phyloP scores from a whole-genome alignment of 1,140 invertebrate genomes.

The Ceratina australensis region DNA sequence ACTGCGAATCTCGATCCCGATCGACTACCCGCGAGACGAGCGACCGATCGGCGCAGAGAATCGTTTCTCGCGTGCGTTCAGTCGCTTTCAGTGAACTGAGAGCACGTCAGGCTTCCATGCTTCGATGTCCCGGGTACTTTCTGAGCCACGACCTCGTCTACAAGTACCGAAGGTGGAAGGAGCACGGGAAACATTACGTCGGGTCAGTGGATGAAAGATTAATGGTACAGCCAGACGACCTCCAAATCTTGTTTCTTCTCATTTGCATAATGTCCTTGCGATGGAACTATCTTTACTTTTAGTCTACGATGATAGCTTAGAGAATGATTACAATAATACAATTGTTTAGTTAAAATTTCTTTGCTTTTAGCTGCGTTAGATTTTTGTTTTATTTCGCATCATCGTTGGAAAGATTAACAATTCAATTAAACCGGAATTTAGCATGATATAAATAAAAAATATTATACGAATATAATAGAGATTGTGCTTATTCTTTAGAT shows the following conservation, averaged over 20 bases:
- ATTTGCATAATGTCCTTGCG: not conserved
- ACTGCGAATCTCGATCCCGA: not conserved
- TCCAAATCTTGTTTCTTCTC: not conserved
- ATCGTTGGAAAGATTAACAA: too few relatives aligned
- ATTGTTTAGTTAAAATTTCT: not conserved
- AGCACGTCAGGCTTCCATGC: constrained; percentile 56
- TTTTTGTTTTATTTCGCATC: too few relatives aligned
- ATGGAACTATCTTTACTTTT: not conserved
- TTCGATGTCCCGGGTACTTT: constrained; percentile 69
- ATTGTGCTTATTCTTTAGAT: too few relatives aligned
- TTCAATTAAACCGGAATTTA: too few relatives aligned
- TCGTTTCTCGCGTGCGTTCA: constrained; percentile 46
- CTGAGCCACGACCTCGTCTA: constrained; percentile 20
- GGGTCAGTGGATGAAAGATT: constrained; percentile 21
- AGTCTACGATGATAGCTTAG: not conserved
- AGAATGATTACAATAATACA: not conserved
- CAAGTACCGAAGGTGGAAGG: not conserved
- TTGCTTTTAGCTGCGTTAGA: too few relatives aligned
- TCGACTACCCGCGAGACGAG: constrained; percentile 20
- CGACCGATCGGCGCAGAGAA: constrained; percentile 49
- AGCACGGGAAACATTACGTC: constrained; percentile 16
- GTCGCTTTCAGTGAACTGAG: constrained; percentile 68
- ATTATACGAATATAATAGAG: too few relatives aligned
- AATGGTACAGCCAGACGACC: not conserved
- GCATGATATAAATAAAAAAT: too few relatives aligned